Percentiles rank a stretch among this genome's conserved stretches.
These are phyloP conservation scores for Dryoscopus gambensis DNA, from an alignment of 2,113 vertebrate species.

Conservation along the genomic window DNA sequence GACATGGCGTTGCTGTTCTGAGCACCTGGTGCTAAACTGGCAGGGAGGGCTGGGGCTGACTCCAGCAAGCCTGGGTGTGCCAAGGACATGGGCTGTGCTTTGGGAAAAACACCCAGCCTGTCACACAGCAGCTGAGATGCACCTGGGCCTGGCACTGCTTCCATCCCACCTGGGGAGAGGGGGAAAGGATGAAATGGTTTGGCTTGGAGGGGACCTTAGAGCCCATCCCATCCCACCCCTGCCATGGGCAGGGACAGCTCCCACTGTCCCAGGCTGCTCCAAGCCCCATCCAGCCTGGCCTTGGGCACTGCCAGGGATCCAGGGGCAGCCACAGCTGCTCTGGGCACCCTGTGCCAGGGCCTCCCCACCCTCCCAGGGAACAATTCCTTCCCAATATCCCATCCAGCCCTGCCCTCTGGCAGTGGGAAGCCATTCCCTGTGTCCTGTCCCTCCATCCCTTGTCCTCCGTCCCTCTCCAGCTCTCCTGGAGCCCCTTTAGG, in stretches of 20 bases:
- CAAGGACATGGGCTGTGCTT: neutral
- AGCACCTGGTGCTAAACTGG: neutral
- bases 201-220: neutral
- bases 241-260: neutral
- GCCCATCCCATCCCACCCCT: rapidly evolving
- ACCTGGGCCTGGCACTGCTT: rapidly evolving
- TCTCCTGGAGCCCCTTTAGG: too few species aligned
- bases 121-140: rapidly evolving
- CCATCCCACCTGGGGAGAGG: neutral
- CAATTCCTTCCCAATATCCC: too few species aligned
- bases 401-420: too few species aligned
- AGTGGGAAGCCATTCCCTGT: too few species aligned
- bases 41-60: neutral
- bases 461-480: too few species aligned
- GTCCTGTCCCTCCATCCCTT: too few species aligned
- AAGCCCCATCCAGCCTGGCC: too few species aligned
- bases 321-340: too few species aligned
- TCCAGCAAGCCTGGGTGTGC: neutral
- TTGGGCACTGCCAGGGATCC: too few species aligned
- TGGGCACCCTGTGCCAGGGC: too few species aligned
- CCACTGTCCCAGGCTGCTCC: too few species aligned
- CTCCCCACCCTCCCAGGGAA: too few species aligned
- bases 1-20: rapidly evolving
- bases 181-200: neutral
- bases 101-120: neutral